A percentile compares a stretch with the other conserved stretches of the same genome.
phyloP scores from a whole-genome alignment of 2,113 vertebrate genomes.

The Spea multiplicata region DNA sequence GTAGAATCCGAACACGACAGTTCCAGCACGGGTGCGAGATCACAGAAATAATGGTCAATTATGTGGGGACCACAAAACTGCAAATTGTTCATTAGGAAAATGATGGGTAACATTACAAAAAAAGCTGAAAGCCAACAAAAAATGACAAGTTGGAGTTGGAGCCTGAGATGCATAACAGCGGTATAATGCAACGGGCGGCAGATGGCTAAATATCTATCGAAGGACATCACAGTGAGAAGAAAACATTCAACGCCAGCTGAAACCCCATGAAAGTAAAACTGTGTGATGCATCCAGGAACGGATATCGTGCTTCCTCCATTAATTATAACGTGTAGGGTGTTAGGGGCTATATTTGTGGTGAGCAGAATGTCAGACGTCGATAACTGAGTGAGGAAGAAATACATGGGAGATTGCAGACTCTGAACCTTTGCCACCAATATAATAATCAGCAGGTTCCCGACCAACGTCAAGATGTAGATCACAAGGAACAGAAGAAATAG shows the following conservation, averaged over 20 bases:
- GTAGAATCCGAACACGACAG: slow-evolving; percentile 16
- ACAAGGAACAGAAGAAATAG: too few species aligned
- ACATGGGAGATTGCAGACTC: too few species aligned
- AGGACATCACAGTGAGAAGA: slow-evolving; percentile 46
- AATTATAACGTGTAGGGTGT: neutral
- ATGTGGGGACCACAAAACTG: slow-evolving; percentile 21
- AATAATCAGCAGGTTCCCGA: too few species aligned
- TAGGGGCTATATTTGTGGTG: slow-evolving; percentile 20
- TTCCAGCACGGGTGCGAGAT: slow-evolving; percentile 6
- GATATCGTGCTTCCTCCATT: slow-evolving; percentile 1
- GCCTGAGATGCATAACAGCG: slow-evolving; percentile 19
- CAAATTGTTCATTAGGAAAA: neutral
- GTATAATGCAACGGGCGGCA: slow-evolving; percentile 45
- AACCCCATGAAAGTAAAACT: slow-evolving; percentile 37
- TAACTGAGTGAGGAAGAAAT: too few species aligned
- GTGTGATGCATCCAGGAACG: slow-evolving; percentile 47
- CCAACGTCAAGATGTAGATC: too few species aligned
- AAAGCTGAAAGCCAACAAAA: neutral
- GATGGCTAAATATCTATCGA: slow-evolving; percentile 45
- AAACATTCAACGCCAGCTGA: neutral
- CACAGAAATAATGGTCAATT: slow-evolving; percentile 32
- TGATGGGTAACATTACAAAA: neutral
- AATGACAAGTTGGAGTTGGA: neutral
- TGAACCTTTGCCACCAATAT: neutral
- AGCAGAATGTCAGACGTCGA: neutral